Base-by-base conservation (phyloP, 1,140 invertebrate genomes). In the Drosophila funebris region DNA sequence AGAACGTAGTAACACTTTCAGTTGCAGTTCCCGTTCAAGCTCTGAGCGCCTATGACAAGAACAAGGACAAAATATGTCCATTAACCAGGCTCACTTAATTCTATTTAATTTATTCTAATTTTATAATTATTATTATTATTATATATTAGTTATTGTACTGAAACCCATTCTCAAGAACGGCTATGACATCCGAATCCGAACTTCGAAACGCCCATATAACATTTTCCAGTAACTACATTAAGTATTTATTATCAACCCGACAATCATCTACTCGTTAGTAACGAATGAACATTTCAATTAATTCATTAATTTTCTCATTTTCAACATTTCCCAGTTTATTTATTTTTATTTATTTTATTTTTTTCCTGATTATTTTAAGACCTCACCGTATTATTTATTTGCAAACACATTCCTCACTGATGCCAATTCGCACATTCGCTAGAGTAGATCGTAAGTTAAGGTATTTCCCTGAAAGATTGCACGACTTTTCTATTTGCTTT, bases 351-450 rank as follows among this genome's bases (percentile, higher is more conserved):
- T 20, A 33, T 66, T 11, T 3, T 6, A 13, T 69, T 56, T 43
- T 57, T 31, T 37, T 46, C n/a, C n/a, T 46, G 27, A 6, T 43
- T 53, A 61, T 13, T 16, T 2, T 79, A 72, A 73, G 64, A 7
- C 2, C 43, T 39, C 24, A 27, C 24, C 53, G 73, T 73, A 85
- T 81, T 84, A 85, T 85, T 73, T 80, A 85, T 85, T 70, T 70
- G n/a, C 27, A 37, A 48, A 57, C 6, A 27, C 39, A 48, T 56
- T 75, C 61, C 76, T 64, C 76, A 60, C 53, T 14, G 33, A 76
- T 36, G 24, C 22, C 14, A 66, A 68, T 46, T 50, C 31, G 53
- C 58, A 79, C 72, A 79, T 76, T 78, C 70, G 53, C 36, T n/a
- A n/a, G n/a, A n/a, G 9, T 60, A 70, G 78, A 39, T n/a, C 53